A percentile compares a stretch with the other conserved stretches of the same genome.
phyloP scores from a whole-genome alignment of 2,113 vertebrate species.

The Balaeniceps rex region DNA sequence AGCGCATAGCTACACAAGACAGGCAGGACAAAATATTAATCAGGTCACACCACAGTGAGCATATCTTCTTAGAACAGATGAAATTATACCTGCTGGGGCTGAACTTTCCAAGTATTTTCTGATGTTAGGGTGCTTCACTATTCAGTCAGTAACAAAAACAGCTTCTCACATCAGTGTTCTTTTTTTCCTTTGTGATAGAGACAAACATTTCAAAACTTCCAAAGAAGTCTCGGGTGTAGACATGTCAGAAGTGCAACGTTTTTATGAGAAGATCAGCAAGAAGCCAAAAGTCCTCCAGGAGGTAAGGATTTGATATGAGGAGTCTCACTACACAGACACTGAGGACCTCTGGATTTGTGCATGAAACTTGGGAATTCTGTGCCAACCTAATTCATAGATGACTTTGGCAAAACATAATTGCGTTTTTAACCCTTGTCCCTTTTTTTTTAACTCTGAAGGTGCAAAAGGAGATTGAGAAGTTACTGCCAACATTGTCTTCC shows the following conservation, averaged over 20 bases:
- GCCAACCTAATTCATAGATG: neutral
- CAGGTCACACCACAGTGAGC: neutral
- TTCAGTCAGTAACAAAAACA: neutral
- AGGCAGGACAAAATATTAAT: neutral
- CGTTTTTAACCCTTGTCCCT: neutral
- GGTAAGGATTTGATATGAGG: neutral
- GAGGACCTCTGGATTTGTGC: neutral
- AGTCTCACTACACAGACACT: neutral
- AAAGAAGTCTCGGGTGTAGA: conserved; percentile 15
- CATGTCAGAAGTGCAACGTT: conserved; percentile 1
- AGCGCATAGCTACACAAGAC: neutral
- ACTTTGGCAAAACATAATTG: neutral
- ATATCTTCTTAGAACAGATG: neutral
- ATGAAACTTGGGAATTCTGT: neutral
- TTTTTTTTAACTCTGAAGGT: conserved; percentile 9
- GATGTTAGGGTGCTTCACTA: neutral
- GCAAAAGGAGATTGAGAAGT: neutral
- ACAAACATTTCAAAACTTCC: conserved; percentile 54
- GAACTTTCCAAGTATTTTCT: neutral
- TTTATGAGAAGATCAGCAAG: conserved; percentile 28
- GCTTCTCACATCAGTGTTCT: neutral
- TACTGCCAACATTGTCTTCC: conserved; percentile 1
- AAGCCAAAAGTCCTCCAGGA: neutral
- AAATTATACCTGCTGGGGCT: neutral
- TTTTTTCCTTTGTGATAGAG: neutral